Evolutionary conservation across 2,113 vertebrate species (phyloP), one percentile per base, ranked within the genome.

Genomic region (Hassar affinis): DNA sequence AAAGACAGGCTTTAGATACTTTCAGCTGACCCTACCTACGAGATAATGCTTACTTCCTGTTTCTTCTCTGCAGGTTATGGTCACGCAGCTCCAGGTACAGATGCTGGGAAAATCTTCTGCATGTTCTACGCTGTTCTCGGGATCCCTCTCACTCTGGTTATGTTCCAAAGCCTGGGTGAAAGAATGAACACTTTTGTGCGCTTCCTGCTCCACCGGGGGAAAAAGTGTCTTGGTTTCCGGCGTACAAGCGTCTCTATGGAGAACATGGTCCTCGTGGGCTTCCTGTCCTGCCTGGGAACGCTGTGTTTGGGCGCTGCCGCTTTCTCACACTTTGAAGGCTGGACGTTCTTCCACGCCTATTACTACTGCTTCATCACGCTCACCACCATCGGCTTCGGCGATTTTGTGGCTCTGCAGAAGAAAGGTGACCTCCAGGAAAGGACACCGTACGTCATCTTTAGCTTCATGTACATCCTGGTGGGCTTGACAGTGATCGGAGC

Each of bases 281-380:
- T 99, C 89, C 92, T 99, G 86, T 97, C 94, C 86, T 99, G 98
- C 90, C 93, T 96, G 27, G 95, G 96, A 11, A 99, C 96, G 0
- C 93, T 99, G 85, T 97, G 96, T 79, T 94, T 99, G 0, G 97
- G 98, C 0, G 97, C 97, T 0, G 93, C 92, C 0, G 95, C 97
- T 78, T 99, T 99, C 90, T 95, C 98, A 9, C 95, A 98, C 86
- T 99, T 96, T 0, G 97, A 99, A 90, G 95, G 96, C 86, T 99
- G 97, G 97, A 98, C 95, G 83, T 99, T 98, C 91, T 98, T 99
- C 92, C 97, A 99, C 0, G 96, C 97, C 2, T 99, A 98, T 89
- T 99, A 99, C 90, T 99, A 98, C 89, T 98, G 97, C 90, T 99
- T 99, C 93, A 99, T 99, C 87, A 98, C 98, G 0, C 93, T 99